Percentiles rank a stretch among this genome's conserved stretches.
These are phyloP conservation scores for Scomber japonicus DNA, from an alignment of 2,113 vertebrate species.

Conservation along the genomic window DNA sequence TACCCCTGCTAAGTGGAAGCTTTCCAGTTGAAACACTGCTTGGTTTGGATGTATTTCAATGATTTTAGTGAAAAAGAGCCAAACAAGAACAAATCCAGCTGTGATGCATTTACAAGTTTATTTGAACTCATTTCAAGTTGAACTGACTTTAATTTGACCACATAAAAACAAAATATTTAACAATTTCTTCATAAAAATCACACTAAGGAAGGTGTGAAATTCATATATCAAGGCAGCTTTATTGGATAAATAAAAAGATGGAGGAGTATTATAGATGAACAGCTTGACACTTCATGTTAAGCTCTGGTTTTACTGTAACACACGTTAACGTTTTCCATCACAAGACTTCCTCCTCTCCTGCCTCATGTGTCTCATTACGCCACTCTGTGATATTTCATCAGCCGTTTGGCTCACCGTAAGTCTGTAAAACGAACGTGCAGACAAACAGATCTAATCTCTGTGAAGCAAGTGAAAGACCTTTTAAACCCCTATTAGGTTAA, in stretches of 20 bases:
- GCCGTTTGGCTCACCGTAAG: conserved; percentile 46
- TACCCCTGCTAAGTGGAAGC: not conserved
- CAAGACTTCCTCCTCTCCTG: conserved; percentile 3
- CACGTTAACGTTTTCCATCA: not conserved
- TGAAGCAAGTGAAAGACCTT: conserved; percentile 46
- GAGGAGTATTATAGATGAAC: not conserved
- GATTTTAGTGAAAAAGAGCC: not conserved
- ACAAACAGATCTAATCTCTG: conserved; percentile 64
- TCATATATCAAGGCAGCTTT: not conserved
- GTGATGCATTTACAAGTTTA: not conserved
- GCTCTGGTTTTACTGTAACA: not conserved
- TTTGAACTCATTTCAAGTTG: not conserved
- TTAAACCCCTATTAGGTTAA: conserved; percentile 59
- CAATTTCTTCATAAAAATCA: not conserved
- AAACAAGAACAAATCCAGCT: conserved; percentile 1
- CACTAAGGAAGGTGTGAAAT: not conserved
- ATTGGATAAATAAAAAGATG: not conserved
- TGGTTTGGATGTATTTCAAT: not conserved
- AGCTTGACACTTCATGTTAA: not conserved
- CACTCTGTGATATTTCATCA: conserved; percentile 54
- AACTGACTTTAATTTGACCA: not conserved
- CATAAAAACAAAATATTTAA: not conserved
- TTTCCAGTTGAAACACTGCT: not conserved
- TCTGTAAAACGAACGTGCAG: conserved; percentile 23
- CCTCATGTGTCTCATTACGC: conserved; percentile 28